A percentile compares a stretch with the other conserved stretches of the same genome.
Evolutionary conservation across 2,888 invertebrate species (phyloP).

Genomic region (Harpalus rubripes): DNA sequence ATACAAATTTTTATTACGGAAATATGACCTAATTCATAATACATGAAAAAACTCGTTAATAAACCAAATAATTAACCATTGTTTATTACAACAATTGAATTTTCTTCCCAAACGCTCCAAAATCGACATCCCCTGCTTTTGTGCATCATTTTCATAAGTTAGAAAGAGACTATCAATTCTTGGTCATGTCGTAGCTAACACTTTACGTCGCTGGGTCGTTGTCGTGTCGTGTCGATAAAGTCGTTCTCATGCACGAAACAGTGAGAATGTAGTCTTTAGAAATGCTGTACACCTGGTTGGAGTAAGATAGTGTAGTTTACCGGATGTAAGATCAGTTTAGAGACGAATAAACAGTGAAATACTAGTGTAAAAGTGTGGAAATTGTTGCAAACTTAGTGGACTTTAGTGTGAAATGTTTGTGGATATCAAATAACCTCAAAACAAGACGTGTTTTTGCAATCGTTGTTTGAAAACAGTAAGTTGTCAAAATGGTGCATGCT

Average conservation of each 20-base stretch:
- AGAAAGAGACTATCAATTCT: too few relatives aligned
- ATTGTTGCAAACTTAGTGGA: not conserved
- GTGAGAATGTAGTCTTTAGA: slow-evolving; percentile 14
- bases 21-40: not conserved
- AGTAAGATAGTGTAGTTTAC: not conserved
- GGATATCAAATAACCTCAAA: not conserved
- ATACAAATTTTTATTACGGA: not conserved
- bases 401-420: not conserved
- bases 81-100: not conserved
- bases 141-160: too few relatives aligned
- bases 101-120: too few relatives aligned
- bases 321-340: not conserved
- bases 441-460: not conserved
- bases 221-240: not conserved
- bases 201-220: not conserved
- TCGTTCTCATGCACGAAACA: not conserved
- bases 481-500: slow-evolving; percentile 59
- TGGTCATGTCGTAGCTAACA: not conserved
- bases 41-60: not conserved
- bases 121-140: too few relatives aligned
- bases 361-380: not conserved
- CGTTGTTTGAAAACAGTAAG: slow-evolving; percentile 13
- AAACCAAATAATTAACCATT: not conserved
- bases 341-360: not conserved
- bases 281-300: not conserved